These are phyloP conservation scores for Drosophila meridiana DNA, from an alignment of 2,888 invertebrate species.

Conservation along the genomic window DNA sequence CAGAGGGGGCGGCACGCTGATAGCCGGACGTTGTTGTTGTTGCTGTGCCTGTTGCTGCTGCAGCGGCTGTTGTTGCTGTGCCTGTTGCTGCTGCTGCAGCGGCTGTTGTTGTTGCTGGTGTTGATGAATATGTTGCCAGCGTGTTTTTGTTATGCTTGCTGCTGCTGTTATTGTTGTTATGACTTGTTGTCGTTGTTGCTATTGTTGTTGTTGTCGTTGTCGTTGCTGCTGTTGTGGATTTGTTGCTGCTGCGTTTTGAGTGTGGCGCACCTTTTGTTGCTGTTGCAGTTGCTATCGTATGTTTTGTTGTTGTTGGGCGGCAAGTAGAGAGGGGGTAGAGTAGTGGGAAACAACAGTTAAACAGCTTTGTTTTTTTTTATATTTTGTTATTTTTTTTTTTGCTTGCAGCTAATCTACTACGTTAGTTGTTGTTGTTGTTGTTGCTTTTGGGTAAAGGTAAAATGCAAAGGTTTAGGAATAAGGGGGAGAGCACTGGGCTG, in stretches of 20 bases:
- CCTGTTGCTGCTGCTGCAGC: conserved; percentile 33
- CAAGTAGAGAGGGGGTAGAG: conserved; percentile 69
- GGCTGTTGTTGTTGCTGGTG: conserved; percentile 33
- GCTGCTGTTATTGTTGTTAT: conserved; percentile 45
- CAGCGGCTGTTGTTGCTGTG: conserved; percentile 41
- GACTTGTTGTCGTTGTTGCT: conserved; percentile 32
- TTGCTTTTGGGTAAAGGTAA: conserved; percentile 44
- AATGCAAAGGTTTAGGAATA: conserved; percentile 45
- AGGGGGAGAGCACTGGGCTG: conserved; percentile 2
- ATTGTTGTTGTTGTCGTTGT: conserved; percentile 35
- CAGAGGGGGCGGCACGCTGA: conserved; percentile 79
- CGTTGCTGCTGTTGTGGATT: conserved; percentile 20
- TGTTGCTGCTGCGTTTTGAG: conserved; percentile 42
- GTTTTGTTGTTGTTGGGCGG: conserved; percentile 49
- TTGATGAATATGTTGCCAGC: conserved; percentile 54
- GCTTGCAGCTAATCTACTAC: conserved; percentile 75
- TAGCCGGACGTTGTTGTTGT: conserved; percentile 82
- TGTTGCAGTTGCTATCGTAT: conserved; percentile 25
- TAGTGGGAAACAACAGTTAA: conserved; percentile 79
- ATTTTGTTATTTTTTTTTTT: conserved; percentile 42
- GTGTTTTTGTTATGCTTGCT: conserved; percentile 62
- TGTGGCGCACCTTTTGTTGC: conserved; percentile 41
- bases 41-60: conserved; percentile 53
- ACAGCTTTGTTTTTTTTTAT: conserved; percentile 62
- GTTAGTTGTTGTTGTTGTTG: conserved; percentile 68